Evolutionary conservation across 23 tunicate species (phyloP).

Genomic region (Halocynthia aurantium): DNA sequence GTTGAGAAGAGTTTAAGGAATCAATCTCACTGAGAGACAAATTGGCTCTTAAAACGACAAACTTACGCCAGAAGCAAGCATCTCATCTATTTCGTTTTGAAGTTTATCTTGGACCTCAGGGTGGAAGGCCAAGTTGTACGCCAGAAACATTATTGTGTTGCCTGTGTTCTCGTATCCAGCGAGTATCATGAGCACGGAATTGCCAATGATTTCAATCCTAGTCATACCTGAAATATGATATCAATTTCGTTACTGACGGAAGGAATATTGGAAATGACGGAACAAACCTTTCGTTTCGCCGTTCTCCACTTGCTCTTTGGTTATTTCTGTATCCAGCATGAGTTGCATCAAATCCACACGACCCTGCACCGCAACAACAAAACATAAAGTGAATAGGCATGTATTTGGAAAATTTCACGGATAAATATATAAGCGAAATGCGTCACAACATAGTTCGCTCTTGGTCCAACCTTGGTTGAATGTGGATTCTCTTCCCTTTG

Average conservation of each 20-base stretch:
- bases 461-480: too few species aligned
- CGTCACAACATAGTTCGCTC: too few species aligned
- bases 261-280: too few species aligned
- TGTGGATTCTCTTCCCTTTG: neutral
- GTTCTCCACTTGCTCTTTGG: slow-evolving; percentile 25
- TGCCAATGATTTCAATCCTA: slow-evolving; percentile 55
- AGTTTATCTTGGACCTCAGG: slow-evolving; percentile 55
- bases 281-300: slow-evolving; percentile 29
- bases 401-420: too few species aligned
- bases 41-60: too few species aligned
- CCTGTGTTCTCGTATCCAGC: slow-evolving; percentile 86
- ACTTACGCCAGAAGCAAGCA: slow-evolving; percentile 9
- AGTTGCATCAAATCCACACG: slow-evolving; percentile 51
- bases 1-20: too few species aligned
- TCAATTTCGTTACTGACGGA: neutral
- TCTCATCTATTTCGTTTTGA: slow-evolving; percentile 47
- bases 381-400: too few species aligned
- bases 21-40: too few species aligned
- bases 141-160: slow-evolving; percentile 45
- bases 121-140: slow-evolving; percentile 61
- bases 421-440: too few species aligned
- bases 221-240: slow-evolving; percentile 42
- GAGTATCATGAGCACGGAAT: slow-evolving; percentile 54
- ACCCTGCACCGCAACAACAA: neutral
- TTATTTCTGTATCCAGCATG: slow-evolving; percentile 46